These are phyloP conservation scores for Acanthacorydalis orientalis DNA, from an alignment of 2,888 invertebrate species.

Conservation along the genomic window DNA sequence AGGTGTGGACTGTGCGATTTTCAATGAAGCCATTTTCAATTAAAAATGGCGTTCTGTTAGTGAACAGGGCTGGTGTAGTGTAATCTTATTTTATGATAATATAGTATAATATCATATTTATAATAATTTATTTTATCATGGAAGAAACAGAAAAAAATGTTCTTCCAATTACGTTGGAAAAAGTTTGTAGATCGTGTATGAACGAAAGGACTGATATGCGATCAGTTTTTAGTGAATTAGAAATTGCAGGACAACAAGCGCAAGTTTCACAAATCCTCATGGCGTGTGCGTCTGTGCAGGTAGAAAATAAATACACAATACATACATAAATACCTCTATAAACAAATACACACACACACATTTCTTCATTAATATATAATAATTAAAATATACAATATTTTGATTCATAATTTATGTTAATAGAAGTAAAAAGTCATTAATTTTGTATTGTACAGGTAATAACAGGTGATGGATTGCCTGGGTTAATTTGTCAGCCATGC, in stretches of 20 bases:
- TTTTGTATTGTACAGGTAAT: slow-evolving; percentile 15
- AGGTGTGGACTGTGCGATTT: slow-evolving; percentile 1
- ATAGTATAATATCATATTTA: not conserved
- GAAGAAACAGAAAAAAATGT: not conserved
- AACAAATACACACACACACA: not conserved
- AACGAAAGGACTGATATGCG: slow-evolving; percentile 21
- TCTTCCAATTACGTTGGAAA: slow-evolving; percentile 15
- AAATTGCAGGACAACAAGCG: slow-evolving; percentile 16
- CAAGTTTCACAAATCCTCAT: slow-evolving; percentile 25
- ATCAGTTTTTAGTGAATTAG: slow-evolving; percentile 22
- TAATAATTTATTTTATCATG: not conserved
- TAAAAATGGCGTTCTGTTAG: slow-evolving; percentile 2
- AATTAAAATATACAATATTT: not conserved
- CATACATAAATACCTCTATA: too few species aligned
- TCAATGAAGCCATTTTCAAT: not conserved
- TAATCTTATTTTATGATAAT: not conserved
- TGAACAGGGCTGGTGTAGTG: slow-evolving; percentile 3
- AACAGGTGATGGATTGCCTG: slow-evolving; percentile 23
- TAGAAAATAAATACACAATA: slow-evolving; percentile 9
- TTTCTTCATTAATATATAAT: not conserved
- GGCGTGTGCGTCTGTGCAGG: slow-evolving; percentile 25
- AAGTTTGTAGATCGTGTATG: slow-evolving; percentile 27
- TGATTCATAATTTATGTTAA: not conserved
- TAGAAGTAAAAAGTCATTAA: not conserved
- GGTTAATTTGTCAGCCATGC: slow-evolving; percentile 21